phyloP scores from a whole-genome alignment of 2,888 invertebrate species.

The Acanthosepion lycidas region DNA sequence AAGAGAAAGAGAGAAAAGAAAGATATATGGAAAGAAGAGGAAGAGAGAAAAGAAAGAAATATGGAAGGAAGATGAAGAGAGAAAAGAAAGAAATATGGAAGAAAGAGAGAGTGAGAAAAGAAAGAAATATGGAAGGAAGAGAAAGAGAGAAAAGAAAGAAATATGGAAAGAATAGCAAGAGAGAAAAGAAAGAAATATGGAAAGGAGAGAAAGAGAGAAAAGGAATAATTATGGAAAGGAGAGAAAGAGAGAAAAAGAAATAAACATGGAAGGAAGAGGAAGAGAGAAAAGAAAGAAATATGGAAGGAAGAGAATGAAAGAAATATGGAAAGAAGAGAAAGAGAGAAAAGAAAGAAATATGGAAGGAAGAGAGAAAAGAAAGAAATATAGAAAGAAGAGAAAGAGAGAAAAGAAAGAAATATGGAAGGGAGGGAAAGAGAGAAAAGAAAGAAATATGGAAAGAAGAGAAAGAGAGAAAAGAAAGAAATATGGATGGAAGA shows the following conservation, averaged over 20 bases:
- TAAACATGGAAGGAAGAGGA: not conserved
- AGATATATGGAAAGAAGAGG: no score
- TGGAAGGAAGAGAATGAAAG: no score
- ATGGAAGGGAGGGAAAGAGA: no score
- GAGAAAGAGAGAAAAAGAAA: not conserved
- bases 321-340: not conserved
- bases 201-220: not conserved
- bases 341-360: not conserved
- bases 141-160: not conserved
- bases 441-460: not conserved
- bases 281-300: not conserved
- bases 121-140: not conserved
- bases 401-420: not conserved
- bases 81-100: not conserved
- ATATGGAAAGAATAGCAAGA: no score
- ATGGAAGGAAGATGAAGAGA: not conserved
- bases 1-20: not conserved
- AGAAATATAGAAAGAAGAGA: not conserved
- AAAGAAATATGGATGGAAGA: no score
- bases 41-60: not conserved
- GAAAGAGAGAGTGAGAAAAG: not conserved
- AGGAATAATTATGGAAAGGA: no score
- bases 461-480: not conserved
- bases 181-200: not conserved
- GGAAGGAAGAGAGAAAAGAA: not conserved